phyloP scores from a whole-genome alignment of 2,888 invertebrate species.

The Drosophila fulvimacula region DNA sequence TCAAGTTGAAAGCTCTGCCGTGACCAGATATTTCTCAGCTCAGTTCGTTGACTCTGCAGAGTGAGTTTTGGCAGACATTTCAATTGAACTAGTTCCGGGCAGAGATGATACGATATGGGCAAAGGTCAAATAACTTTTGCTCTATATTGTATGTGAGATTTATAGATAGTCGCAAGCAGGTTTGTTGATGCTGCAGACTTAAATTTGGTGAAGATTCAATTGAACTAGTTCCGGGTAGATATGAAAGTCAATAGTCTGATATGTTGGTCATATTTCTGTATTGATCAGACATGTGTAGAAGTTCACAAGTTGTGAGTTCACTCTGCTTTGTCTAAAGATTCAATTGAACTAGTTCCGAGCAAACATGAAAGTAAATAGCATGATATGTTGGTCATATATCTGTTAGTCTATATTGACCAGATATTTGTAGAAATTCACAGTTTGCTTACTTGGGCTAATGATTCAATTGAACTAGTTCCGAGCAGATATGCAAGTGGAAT shows the following conservation, averaged over 20 bases:
- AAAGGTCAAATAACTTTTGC: too few relatives aligned
- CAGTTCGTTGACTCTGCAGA: not conserved
- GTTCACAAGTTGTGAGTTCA: not conserved
- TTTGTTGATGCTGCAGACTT: too few relatives aligned
- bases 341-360: too few relatives aligned
- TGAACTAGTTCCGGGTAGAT: too few relatives aligned
- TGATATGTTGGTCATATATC: too few relatives aligned
- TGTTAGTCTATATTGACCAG: not conserved
- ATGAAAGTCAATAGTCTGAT: too few relatives aligned
- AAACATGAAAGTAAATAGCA: too few relatives aligned
- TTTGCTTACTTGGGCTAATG: not conserved
- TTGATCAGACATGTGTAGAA: rapidly evolving
- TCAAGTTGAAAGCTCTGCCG: constrained; percentile 9
- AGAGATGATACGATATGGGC: too few relatives aligned
- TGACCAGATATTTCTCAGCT: not conserved
- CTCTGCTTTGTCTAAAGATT: not conserved
- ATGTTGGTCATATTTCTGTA: not conserved
- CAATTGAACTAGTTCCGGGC: constrained; percentile 10
- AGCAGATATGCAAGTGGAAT: too few relatives aligned
- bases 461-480: constrained; percentile 12
- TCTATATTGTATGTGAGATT: too few relatives aligned
- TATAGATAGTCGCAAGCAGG: too few relatives aligned
- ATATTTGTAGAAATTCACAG: not conserved
- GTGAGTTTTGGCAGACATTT: not conserved
- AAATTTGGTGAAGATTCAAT: too few relatives aligned